Base-by-base conservation (phyloP, 2,113 vertebrate genomes). In the Oncorhynchus kisutch region DNA sequence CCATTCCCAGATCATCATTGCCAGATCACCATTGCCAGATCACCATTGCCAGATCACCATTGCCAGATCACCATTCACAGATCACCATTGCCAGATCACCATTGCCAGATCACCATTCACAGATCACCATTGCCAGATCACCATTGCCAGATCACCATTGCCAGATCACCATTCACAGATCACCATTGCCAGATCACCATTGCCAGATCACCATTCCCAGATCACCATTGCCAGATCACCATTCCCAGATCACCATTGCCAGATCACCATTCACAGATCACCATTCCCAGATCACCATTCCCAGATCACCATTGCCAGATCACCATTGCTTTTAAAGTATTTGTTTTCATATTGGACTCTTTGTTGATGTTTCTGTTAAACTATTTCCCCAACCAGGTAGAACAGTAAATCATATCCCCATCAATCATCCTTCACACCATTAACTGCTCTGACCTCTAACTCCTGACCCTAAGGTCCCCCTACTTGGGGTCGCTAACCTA, bases 11-110 rank as follows among this genome's bases (percentile, higher is more conserved):
- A 57, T 27, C 27, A 27, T 0, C 27, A 27, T 27, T 27, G 2
- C 3, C 27, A 83, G 73, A 34, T 78, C 77, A 76, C n/a, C 18
- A 8, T 20, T 20, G n/a, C 51, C 12, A 57, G 54, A 57, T 27
- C 27, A 27, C 27, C 27, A 27, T 27, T 27, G 0, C 27, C 27
- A 83, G 73, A 34, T 78, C 77, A 76, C 60, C 18, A 7, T 20
- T 20, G n/a, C 27, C 27, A 83, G 73, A 34, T 78, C 77, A 76
- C n/a, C 18, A 8, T 20, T 20, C 0, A 2, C 12, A 57, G 54
- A 57, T 27, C 27, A 27, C 27, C 27, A 27, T 27, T 27, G 0
- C 27, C 11, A 57, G 16, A 57, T 16, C 27, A 27, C 27, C 27
- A 27, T 3, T 27, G 0, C 27, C 27, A 83, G 72, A 34, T 78